Conservation (phyloP, 2,797 vertebrate species). For the Thunnus albacares region DNA sequence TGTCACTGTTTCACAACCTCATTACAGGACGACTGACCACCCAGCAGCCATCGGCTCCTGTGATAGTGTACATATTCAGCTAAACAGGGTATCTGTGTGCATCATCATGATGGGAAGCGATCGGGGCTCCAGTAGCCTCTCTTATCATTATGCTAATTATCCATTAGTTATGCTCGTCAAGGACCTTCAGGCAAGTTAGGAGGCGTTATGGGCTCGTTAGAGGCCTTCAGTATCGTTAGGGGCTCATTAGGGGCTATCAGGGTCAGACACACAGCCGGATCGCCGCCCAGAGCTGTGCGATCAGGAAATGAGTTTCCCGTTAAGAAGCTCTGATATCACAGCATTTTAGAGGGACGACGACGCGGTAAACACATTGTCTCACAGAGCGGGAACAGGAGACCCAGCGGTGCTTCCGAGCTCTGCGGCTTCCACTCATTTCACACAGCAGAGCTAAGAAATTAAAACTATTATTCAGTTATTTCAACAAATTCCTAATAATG, state of each 20-base stretch:
- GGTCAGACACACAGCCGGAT: constrained; percentile 43
- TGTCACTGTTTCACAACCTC: not conserved
- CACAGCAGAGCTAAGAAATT: not conserved
- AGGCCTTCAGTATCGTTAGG: constrained; percentile 57
- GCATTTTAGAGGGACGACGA: not conserved
- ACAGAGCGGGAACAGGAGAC: not conserved
- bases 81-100: not conserved
- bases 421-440: not conserved
- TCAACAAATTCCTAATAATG: not conserved
- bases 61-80: not conserved
- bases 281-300: constrained; percentile 26
- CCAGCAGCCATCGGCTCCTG: not conserved
- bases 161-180: constrained; percentile 51
- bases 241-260: constrained; percentile 60
- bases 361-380: not conserved
- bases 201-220: constrained; percentile 51
- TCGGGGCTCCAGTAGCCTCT: constrained; percentile 39
- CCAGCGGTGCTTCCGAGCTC: not conserved
- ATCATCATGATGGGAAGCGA: constrained; percentile 34
- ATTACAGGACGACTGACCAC: no score
- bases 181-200: constrained; percentile 42
- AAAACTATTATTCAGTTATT: not conserved
- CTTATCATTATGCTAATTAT: constrained; percentile 53
- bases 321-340: constrained; percentile 29
- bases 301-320: constrained; percentile 56